Conservation (phyloP, 2,888 invertebrate species). For the Drosophila ezoana region DNA sequence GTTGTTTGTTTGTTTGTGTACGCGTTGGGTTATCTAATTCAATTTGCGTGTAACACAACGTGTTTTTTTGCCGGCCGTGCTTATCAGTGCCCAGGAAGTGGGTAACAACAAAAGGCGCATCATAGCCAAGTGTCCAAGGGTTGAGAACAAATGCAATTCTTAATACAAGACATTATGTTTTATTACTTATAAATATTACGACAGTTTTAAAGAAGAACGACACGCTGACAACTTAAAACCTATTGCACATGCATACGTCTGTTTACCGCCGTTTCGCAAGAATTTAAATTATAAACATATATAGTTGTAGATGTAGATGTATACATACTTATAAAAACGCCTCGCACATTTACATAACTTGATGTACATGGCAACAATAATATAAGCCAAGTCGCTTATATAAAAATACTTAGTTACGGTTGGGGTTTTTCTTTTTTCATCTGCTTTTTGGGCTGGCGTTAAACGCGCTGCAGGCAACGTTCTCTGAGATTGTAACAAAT, state of each 20-base stretch:
- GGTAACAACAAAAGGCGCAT: slow-evolving; percentile 3
- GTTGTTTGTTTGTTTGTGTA: slow-evolving; percentile 24
- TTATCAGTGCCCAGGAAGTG: slow-evolving; percentile 58
- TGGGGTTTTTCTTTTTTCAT: slow-evolving; percentile 15
- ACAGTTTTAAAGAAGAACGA: slow-evolving; percentile 54
- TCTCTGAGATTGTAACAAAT: slow-evolving; percentile 49
- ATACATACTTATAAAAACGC: background rate
- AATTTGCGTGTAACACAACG: slow-evolving; percentile 60
- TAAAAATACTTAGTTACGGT: slow-evolving; percentile 46
- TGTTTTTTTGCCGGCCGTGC: slow-evolving; percentile 6
- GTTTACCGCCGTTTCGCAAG: slow-evolving; percentile 58
- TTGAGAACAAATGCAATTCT: slow-evolving; percentile 32
- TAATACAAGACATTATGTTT: slow-evolving; percentile 59
- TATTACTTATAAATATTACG: slow-evolving; percentile 74
- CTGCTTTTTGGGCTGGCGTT: slow-evolving; percentile 43
- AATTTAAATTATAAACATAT: slow-evolving; percentile 31
- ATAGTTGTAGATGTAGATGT: background rate
- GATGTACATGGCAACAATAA: slow-evolving; percentile 15
- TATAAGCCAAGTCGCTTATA: slow-evolving; percentile 27
- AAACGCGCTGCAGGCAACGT: slow-evolving; percentile 49
- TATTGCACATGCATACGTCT: slow-evolving; percentile 73
- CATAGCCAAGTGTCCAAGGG: background rate
- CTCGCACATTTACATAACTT: slow-evolving; percentile 65
- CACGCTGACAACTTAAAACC: slow-evolving; percentile 72
- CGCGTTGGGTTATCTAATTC: slow-evolving; percentile 68